phyloP scores from a whole-genome alignment of 2,797 vertebrate species.

The Garrulus glandarius region DNA sequence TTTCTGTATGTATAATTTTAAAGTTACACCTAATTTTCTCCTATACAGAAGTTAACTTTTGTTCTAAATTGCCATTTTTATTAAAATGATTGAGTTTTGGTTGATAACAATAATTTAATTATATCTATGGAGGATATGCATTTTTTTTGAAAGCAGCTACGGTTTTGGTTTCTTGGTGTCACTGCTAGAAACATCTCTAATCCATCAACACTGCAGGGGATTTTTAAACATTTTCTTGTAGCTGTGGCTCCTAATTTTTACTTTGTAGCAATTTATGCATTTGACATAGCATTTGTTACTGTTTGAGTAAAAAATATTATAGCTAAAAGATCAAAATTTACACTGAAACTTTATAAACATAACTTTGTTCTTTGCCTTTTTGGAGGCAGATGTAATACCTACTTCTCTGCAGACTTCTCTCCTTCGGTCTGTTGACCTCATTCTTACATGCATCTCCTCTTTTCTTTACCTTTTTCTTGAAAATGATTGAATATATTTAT shows the following conservation, averaged over 20 bases:
- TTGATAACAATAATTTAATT: background rate
- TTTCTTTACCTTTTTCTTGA: background rate
- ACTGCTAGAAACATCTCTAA: background rate
- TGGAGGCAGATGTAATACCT: background rate
- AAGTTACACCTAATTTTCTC: background rate
- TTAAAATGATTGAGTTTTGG: background rate
- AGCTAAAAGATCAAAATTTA: background rate
- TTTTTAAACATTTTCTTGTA: background rate
- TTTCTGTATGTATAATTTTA: background rate
- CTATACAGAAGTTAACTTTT: background rate
- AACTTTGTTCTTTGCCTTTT: background rate
- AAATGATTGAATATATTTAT: background rate
- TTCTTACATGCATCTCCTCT: background rate
- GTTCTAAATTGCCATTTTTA: background rate
- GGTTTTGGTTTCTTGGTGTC: background rate
- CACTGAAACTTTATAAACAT: background rate
- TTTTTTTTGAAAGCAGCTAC: background rate
- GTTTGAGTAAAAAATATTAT: background rate
- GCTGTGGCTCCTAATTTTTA: background rate
- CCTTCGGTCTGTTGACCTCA: background rate
- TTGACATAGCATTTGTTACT: background rate
- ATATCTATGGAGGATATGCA: rapidly evolving
- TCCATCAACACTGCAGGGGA: background rate
- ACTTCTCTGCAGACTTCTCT: background rate
- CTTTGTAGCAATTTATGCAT: background rate